Evolutionary conservation across 2,888 invertebrate species (phyloP).

Genomic region (Buathra laborator): DNA sequence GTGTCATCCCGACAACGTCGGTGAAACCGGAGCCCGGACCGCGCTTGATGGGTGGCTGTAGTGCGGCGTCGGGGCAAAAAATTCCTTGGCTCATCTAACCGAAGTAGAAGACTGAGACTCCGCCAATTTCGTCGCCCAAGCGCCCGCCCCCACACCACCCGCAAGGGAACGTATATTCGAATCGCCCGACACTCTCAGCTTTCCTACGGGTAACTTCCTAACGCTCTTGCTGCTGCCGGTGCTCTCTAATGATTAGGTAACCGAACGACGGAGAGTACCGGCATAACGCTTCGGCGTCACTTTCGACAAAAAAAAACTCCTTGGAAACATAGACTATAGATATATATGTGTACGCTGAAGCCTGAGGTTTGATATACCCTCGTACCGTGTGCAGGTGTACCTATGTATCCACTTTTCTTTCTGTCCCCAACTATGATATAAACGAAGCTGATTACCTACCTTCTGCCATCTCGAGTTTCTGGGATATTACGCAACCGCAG

Average conservation of each 20-base stretch:
- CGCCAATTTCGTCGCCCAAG: conserved; percentile 58
- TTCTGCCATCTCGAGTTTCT: background rate
- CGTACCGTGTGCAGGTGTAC: background rate
- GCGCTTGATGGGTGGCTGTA: background rate
- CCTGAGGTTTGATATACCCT: no score
- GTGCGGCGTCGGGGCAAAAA: conserved; percentile 14
- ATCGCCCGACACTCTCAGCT: conserved; percentile 25
- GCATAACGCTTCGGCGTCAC: background rate
- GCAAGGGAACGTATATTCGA: conserved; percentile 61
- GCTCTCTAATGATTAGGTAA: conserved; percentile 28
- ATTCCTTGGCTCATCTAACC: conserved; percentile 26
- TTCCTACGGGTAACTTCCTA: background rate
- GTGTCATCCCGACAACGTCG: conserved; percentile 7
- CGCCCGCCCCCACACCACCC: conserved; percentile 20
- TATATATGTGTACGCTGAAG: background rate
- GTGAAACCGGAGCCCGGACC: conserved; percentile 5
- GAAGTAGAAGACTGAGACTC: conserved; percentile 24
- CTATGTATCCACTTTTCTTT: background rate
- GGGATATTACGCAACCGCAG: background rate
- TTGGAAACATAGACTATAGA: background rate
- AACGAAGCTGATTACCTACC: background rate
- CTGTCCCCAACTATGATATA: background rate
- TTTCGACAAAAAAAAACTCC: background rate
- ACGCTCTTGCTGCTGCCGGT: background rate
- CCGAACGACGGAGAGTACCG: background rate